phyloP scores from a whole-genome alignment of 2,888 invertebrate genomes.

The Phalera bucephala region DNA sequence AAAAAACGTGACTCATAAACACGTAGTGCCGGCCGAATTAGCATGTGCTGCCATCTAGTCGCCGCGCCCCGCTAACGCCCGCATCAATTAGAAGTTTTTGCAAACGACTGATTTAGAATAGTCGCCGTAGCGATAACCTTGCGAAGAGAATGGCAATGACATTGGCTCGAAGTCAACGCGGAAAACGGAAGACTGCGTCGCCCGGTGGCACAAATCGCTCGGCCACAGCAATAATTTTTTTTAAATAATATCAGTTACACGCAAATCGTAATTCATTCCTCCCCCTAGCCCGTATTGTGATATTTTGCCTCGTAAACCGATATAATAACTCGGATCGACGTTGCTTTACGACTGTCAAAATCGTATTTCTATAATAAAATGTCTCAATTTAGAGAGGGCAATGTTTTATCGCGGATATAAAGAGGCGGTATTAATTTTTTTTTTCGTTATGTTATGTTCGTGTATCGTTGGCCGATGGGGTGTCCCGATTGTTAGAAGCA shows the following conservation, averaged over 20 bases:
- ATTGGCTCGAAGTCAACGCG: constrained; percentile 63
- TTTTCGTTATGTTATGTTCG: constrained; percentile 54
- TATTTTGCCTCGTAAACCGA: constrained; percentile 71
- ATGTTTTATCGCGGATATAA: constrained; percentile 74
- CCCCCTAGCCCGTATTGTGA: constrained; percentile 54
- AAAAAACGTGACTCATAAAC: constrained; percentile 69
- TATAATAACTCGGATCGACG: constrained; percentile 68
- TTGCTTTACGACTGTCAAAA: constrained; percentile 76
- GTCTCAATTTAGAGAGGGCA: constrained; percentile 75
- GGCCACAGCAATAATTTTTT: constrained; percentile 19
- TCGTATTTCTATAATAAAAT: constrained; percentile 81
- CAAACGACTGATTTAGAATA: constrained; percentile 38
- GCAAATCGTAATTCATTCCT: constrained; percentile 28
- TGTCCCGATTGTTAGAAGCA: constrained; percentile 35
- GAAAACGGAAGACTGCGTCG: constrained; percentile 57
- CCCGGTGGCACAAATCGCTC: constrained; percentile 37
- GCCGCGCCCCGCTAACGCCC: constrained; percentile 6
- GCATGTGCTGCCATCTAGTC: constrained; percentile 41
- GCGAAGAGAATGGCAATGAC: constrained; percentile 72
- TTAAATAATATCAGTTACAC: constrained; percentile 26
- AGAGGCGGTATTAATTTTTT: constrained; percentile 60
- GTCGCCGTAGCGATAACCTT: constrained; percentile 51
- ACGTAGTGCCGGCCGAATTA: constrained; percentile 27
- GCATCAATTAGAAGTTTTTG: constrained; percentile 36
- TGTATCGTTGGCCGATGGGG: constrained; percentile 59